These are phyloP conservation scores for Blastomussa wellsi DNA, from an alignment of 92 coral and sea anemone species.

Conservation along the genomic window DNA sequence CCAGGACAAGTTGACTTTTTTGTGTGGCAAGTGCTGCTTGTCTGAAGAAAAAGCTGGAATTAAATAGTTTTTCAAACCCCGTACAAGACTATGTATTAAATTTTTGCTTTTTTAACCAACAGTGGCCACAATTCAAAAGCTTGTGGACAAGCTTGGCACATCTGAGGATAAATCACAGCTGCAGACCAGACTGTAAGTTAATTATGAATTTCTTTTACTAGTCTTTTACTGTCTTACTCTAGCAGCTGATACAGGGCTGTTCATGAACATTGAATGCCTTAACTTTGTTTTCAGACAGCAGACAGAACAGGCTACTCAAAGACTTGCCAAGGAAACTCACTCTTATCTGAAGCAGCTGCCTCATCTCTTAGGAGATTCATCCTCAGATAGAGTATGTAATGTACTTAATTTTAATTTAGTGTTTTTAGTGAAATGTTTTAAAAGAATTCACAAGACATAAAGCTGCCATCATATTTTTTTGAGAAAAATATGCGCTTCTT, in stretches of 20 bases:
- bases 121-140: constrained; percentile 83
- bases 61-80: no score
- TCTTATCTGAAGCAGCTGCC: constrained; percentile 85
- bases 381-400: constrained; percentile 69
- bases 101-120: background rate
- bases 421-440: background rate
- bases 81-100: no score
- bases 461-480: no score
- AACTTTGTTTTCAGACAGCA: constrained; percentile 55
- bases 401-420: background rate
- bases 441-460: no score
- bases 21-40: no score
- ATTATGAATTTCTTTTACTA: no score
- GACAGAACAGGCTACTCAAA: constrained; percentile 88
- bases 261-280: background rate
- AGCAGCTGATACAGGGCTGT: no score
- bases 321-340: constrained; percentile 82
- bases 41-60: no score
- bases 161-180: constrained; percentile 81
- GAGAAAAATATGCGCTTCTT: no score
- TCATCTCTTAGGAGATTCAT: constrained; percentile 62
- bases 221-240: no score
- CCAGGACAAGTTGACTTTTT: no score
- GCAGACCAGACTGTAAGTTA: constrained; percentile 84
- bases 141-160: constrained; percentile 90